Percentiles rank a stretch among this genome's conserved stretches.
These are phyloP conservation scores for Pseudomugil gertrudae DNA, from an alignment of 2,797 vertebrate genomes.

Conservation along the genomic window DNA sequence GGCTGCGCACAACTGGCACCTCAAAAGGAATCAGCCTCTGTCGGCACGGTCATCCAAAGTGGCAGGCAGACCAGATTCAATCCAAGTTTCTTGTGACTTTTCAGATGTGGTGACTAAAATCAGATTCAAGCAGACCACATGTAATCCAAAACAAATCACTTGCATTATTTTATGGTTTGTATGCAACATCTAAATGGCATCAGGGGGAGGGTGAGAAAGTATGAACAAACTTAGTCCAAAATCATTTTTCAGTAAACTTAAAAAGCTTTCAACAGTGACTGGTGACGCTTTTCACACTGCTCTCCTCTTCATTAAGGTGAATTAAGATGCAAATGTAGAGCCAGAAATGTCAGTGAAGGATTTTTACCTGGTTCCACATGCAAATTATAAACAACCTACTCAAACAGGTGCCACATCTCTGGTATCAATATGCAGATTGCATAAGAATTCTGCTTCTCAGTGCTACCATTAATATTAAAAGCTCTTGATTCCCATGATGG, in stretches of 20 bases:
- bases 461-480: slow-evolving; percentile 5
- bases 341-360: not conserved
- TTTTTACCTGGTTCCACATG: not conserved
- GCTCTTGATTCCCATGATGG: not conserved
- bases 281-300: slow-evolving; percentile 1
- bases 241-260: slow-evolving; percentile 5
- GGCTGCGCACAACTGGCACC: slow-evolving; percentile 30
- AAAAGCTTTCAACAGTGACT: not conserved
- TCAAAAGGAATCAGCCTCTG: slow-evolving; percentile 23
- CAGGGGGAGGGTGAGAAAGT: not conserved
- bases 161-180: not conserved
- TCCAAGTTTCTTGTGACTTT: slow-evolving; percentile 23
- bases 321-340: not conserved
- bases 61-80: slow-evolving; percentile 30
- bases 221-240: not conserved
- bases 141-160: slow-evolving; percentile 4
- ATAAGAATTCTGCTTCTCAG: not conserved
- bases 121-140: not conserved
- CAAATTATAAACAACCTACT: slow-evolving; percentile 13
- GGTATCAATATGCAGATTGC: slow-evolving; percentile 7
- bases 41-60: slow-evolving; percentile 22
- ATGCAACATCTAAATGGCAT: not conserved
- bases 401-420: not conserved
- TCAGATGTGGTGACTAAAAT: slow-evolving; percentile 9
- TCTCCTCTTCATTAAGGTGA: not conserved